Base-by-base conservation (phyloP, 64 coral and sea anemone species). In the Acropora tenuis region DNA sequence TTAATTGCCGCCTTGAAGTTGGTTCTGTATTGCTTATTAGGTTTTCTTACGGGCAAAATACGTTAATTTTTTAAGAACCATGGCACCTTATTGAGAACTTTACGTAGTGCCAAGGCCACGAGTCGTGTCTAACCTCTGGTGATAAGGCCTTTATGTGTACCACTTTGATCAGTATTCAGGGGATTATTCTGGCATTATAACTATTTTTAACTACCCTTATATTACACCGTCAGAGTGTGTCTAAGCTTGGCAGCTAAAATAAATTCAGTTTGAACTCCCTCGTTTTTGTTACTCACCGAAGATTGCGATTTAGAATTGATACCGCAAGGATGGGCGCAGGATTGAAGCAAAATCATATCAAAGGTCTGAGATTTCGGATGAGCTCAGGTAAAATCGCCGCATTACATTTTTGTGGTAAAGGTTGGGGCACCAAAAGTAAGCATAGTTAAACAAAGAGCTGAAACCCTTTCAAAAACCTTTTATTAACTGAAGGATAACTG, bases 71-170 rank as follows among this genome's bases (percentile, higher is more conserved):
- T 71, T 71, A 71, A 71, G 67, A 71, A 71, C 67, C 67, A 3
- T 71, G 67, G 67, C 19, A 71, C 67, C 67, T 71, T 71, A 71
- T 71, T 71, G 67, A 71, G 67, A 71, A 16, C 67, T 71, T 71
- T 0, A 71, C 67, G 67, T 71, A 71, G 67, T 13, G 67, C 13
- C 67, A 8, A 71, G 19, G 67, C 67, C 17, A 71, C 67, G 67
- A 71, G 67, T 8, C 67, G 67, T 71, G 67, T 71, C 67, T 55
- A 55, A 55, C 52, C 52, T 55, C 1, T 53, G 50, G 9, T 53
- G 50, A 53, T 53, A 53, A 53, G 50, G 50, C 50, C 50, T 53
- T 53, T 53, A 8, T 53, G 50, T 55, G 52, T 55, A 55, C 52
- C 52, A 55, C 52, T 55, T 7, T 55, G 52, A 55, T 55, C 52